phyloP scores from a whole-genome alignment of 1,140 invertebrate species.

The Zaprionus davidi region DNA sequence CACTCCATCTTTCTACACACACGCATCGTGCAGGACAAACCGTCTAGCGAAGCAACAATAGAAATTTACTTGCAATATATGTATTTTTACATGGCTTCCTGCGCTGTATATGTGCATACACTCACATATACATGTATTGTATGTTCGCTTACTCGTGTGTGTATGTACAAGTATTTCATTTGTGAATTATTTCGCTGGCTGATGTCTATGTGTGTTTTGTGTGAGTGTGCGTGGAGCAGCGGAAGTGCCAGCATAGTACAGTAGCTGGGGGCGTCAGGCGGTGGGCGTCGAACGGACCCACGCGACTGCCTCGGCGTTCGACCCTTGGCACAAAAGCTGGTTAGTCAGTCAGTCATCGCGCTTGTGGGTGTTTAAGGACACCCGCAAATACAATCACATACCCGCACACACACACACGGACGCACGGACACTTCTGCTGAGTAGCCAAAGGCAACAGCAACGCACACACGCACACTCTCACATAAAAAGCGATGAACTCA shows the following conservation, averaged over 20 bases:
- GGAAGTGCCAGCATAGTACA: slow-evolving; percentile 71
- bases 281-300: slow-evolving; percentile 54
- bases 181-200: slow-evolving; percentile 72
- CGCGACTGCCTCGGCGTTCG: slow-evolving; percentile 70
- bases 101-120: slow-evolving; percentile 21
- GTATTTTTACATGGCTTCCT: slow-evolving; percentile 76
- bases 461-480: slow-evolving; percentile 20
- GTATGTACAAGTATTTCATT: slow-evolving; percentile 58
- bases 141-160: slow-evolving; percentile 13
- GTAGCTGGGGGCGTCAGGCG: slow-evolving; percentile 14
- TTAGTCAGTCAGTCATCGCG: slow-evolving; percentile 64
- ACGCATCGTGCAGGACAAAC: slow-evolving; percentile 42
- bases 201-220: slow-evolving; percentile 31
- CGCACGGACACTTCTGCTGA: not conserved
- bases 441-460: slow-evolving; percentile 16
- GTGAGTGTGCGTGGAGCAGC: slow-evolving; percentile 32
- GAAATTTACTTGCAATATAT: slow-evolving; percentile 75
- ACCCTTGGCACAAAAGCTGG: slow-evolving; percentile 80
- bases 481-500: slow-evolving; percentile 81
- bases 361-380: slow-evolving; percentile 55
- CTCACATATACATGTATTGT: slow-evolving; percentile 16
- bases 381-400: slow-evolving; percentile 31
- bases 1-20: slow-evolving; percentile 14
- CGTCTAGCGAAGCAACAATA: slow-evolving; percentile 75
- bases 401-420: slow-evolving; percentile 10